Base-by-base conservation (phyloP, 1,140 invertebrate genomes). In the Dryas iulia region DNA sequence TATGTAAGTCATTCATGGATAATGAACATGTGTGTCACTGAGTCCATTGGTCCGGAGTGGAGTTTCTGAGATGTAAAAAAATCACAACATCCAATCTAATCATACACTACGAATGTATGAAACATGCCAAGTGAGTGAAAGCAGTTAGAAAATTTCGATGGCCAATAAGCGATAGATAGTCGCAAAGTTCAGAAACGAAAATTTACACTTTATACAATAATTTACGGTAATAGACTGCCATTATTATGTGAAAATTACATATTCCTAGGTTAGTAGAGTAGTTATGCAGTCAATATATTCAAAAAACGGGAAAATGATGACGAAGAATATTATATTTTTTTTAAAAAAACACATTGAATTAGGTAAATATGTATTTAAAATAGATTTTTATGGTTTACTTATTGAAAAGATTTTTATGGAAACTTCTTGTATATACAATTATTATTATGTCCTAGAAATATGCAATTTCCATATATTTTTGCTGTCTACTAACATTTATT, bases 61-160 rank as follows among this genome's bases (percentile, higher is more conserved):
- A 47, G 59, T 61, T 39, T 56, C 59, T 10, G 14, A 11, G 14
- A 47, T 47, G 21, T 65, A 59, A 64, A 73, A 65, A 69, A 73
- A 23, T 76, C 62, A 84, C 80, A 85, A 83, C 84, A 83, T 76
- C 78, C 74, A 86, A 82, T 83, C 70, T 73, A 63, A 59, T 68
- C 63, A 79, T 77, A 72, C 71, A 80, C 82, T 83, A 84, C 72
- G 25, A 52, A 71, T 67, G 66, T 65, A 74, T 78, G 70, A 72
- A 47, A 68, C 83, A 86, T 86, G 82, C 85, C 39, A 47, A 47
- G 39, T 47, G 39, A 47, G 39, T 47, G 39, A 47, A 53, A 61
- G 59, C 61, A 11, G 31, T 33, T 31, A 72, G 18, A 31, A 68
- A 80, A 69, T 77, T 83, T 78, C 8, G 72, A 73, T 78, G 73